phyloP scores from a whole-genome alignment of 2,888 invertebrate genomes.

The Drosophila histrio region DNA sequence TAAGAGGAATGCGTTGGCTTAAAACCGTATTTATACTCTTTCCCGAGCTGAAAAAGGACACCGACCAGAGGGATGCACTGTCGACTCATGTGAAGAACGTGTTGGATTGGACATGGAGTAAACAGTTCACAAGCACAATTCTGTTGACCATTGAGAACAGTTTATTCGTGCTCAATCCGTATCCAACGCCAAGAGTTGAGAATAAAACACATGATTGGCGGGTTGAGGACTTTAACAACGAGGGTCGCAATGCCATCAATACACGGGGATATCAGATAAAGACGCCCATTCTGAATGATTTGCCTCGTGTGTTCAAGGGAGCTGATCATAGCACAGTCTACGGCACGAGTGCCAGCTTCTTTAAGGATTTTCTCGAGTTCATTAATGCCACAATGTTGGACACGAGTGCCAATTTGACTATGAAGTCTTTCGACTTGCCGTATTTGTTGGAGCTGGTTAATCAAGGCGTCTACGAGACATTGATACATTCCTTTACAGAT shows the following conservation, averaged over 20 bases:
- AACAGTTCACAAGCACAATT: constrained; percentile 70
- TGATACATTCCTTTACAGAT: constrained; percentile 72
- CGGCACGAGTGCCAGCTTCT: constrained; percentile 70
- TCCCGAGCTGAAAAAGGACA: constrained; percentile 41
- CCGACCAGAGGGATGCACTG: constrained; percentile 30
- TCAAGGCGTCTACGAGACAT: constrained; percentile 72
- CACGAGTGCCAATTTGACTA: constrained; percentile 19
- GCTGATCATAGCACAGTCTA: constrained; percentile 44
- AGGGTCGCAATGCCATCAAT: constrained; percentile 21
- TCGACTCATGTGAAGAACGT: constrained; percentile 29
- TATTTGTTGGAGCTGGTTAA: constrained; percentile 39
- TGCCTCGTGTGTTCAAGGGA: constrained; percentile 75
- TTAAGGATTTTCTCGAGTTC: constrained; percentile 61
- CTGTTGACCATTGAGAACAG: constrained; percentile 64
- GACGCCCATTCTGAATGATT: constrained; percentile 66
- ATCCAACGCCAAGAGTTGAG: constrained; percentile 57
- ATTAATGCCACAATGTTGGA: constrained; percentile 74
- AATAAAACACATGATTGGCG: constrained; percentile 68
- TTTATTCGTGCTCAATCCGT: constrained; percentile 65
- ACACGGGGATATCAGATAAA: constrained; percentile 68
- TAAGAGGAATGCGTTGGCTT: constrained; percentile 59
- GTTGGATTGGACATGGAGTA: constrained; percentile 68
- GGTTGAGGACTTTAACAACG: constrained; percentile 54
- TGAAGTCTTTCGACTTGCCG: constrained; percentile 35
- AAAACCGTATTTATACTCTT: constrained; percentile 74